Base-by-base conservation (phyloP, 2,113 vertebrate genomes). In the Chloropsis cyanopogon region DNA sequence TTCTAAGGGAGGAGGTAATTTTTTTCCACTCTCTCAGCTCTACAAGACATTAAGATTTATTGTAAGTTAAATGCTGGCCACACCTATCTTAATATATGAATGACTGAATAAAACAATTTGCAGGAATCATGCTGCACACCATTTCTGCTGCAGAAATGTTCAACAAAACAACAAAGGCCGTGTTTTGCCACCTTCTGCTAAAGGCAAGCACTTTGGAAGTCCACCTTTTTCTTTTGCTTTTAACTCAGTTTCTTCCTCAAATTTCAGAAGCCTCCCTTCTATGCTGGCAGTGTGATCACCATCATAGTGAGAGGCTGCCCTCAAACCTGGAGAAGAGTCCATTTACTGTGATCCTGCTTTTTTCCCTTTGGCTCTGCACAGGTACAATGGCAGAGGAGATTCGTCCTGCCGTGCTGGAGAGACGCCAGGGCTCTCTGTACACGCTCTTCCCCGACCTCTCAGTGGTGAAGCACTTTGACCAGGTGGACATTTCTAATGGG, bases 401-500 rank as follows among this genome's bases (percentile, higher is more conserved):
- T 19, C 97, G 96, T 23, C 98, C 98, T 0, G 98, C 98, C 0
- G 98, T 98, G 82, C 89, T 98, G 88, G 98, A 99, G 81, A 97
- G 97, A 16, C 97, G 37, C 70, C 98, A 98, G 92, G 98, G 98
- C 7, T 97, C 98, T 28, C 83, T 99, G 44, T 99, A 98, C 56
- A 97, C 97, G 0, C 98, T 99, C 33, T 96, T 95, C 66, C 60
- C 98, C 0, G 96, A 98, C 88, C 98, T 95, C 94, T 97, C 97
- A 0, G 98, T 98, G 31, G 93, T 98, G 94, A 98, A 98, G 83
- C 98, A 98, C 88, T 98, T 99, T 37, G 98, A 98, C 87, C 97
- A 98, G 95, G 99, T 99, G 97, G 98, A 98, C 97, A 98, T 99
- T 92, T 99, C 99, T 37, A 99, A 99, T 5, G 99, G 99, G 29